These are phyloP conservation scores for Protosalanx chinensis DNA, from an alignment of 2,797 vertebrate genomes.

Conservation along the genomic window DNA sequence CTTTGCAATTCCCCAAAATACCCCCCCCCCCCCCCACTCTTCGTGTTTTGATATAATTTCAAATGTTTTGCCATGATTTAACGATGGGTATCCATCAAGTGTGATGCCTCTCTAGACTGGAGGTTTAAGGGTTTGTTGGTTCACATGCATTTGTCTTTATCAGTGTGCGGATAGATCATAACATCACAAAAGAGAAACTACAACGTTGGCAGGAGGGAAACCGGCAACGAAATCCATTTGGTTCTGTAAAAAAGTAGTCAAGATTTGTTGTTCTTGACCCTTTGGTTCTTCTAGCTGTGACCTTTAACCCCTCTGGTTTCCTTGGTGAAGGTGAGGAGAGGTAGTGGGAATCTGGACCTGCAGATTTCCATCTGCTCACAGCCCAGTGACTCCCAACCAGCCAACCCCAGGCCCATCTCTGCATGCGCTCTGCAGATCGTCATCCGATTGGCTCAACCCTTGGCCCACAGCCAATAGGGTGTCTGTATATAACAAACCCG, in stretches of 20 bases:
- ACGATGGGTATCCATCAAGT: background rate
- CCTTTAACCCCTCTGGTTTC: background rate
- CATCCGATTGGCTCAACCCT: slow-evolving; percentile 75
- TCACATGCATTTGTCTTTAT: background rate
- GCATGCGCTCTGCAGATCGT: slow-evolving; percentile 47
- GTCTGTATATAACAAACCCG: slow-evolving; percentile 68
- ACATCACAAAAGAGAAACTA: too few relatives aligned
- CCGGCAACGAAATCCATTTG: background rate
- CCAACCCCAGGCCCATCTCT: slow-evolving; percentile 28
- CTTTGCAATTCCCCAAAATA: too few relatives aligned
- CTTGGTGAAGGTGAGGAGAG: background rate
- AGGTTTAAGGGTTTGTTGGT: too few relatives aligned
- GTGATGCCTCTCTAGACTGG: background rate
- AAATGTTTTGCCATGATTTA: background rate
- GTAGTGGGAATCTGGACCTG: slow-evolving; percentile 7
- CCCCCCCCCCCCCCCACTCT: too few relatives aligned
- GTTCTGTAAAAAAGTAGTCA: too few relatives aligned
- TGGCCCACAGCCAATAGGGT: slow-evolving; percentile 66
- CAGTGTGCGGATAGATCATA: background rate
- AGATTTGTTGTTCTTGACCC: too few relatives aligned
- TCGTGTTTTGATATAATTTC: slow-evolving; percentile 27
- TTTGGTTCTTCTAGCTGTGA: too few relatives aligned
- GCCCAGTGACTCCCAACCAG: slow-evolving; percentile 33
- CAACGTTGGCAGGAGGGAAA: background rate
- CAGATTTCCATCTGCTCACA: slow-evolving; percentile 35